Conservation (phyloP, 1,140 invertebrate genomes). For the Calephelis virginiensis region DNA sequence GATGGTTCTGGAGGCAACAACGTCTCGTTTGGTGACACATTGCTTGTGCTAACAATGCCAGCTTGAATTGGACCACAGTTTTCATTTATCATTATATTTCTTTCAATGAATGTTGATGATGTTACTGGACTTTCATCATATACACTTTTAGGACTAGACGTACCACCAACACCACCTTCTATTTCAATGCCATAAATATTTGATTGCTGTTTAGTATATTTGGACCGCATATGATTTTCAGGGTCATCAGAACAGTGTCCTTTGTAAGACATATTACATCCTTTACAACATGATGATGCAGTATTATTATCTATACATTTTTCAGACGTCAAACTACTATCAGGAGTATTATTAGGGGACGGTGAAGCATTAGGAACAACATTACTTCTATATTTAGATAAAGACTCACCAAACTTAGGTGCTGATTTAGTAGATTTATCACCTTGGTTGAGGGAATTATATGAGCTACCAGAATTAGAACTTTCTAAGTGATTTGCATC, state of each 20-base stretch:
- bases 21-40: constrained; percentile 82
- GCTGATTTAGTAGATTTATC: constrained; percentile 44
- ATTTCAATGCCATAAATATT: constrained; percentile 55
- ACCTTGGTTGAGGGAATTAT: constrained; percentile 36
- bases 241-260: constrained; percentile 45
- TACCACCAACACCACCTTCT: constrained; percentile 50
- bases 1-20: constrained; percentile 72
- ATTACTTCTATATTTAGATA: constrained; percentile 56
- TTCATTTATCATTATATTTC: constrained; percentile 77
- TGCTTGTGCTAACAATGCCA: constrained; percentile 86
- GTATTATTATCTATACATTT: constrained; percentile 51
- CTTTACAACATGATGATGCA: constrained; percentile 57
- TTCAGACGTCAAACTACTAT: constrained; percentile 78
- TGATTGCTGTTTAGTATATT: constrained; percentile 51
- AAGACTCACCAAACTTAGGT: constrained; percentile 42
- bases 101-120: constrained; percentile 84
- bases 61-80: constrained; percentile 85
- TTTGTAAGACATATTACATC: constrained; percentile 65
- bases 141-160: constrained; percentile 76
- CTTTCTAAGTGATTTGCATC: constrained; percentile 56
- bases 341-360: constrained; percentile 73
- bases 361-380: constrained; percentile 58
- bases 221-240: constrained; percentile 52
- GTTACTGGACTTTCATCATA: constrained; percentile 85
- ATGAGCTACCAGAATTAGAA: constrained; percentile 33